These are phyloP conservation scores for Drosophila mimetica DNA, from an alignment of 2,888 invertebrate species.

Conservation along the genomic window DNA sequence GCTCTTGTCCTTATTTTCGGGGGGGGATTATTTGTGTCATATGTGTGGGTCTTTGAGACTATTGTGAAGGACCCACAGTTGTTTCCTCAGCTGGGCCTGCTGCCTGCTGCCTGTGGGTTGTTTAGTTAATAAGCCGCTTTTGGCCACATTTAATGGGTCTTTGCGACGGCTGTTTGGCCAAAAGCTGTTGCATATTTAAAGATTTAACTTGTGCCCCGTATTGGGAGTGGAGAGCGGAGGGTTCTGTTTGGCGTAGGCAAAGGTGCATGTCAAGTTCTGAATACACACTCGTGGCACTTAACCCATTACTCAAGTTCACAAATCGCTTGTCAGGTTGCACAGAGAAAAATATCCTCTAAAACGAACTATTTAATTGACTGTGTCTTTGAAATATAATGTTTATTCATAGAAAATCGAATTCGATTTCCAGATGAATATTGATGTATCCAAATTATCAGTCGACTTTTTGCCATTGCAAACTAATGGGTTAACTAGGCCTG, in stretches of 20 bases:
- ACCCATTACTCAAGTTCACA: conserved; percentile 5
- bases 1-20: conserved; percentile 8
- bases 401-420: not conserved
- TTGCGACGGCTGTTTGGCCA: conserved; percentile 29
- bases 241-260: conserved; percentile 9
- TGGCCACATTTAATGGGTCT: conserved; percentile 48
- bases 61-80: conserved; percentile 11
- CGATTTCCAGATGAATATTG: too few species aligned
- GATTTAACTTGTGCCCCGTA: conserved; percentile 27
- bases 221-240: not conserved
- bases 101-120: conserved; percentile 10
- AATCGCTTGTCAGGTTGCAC: not conserved
- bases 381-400: not conserved
- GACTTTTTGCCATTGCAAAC: not conserved
- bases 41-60: conserved; percentile 3
- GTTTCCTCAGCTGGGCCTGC: not conserved
- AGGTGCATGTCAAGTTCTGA: conserved; percentile 22
- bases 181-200: conserved; percentile 46
- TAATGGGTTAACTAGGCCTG: conserved; percentile 34
- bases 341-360: not conserved
- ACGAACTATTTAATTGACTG: not conserved
- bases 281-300: not conserved
- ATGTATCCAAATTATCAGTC: too few species aligned
- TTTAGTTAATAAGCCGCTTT: conserved; percentile 73
- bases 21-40: conserved; percentile 21